Percentiles rank a stretch among this genome's conserved stretches.
Conservation (phyloP, 2,888 invertebrate genomes). For the Lasius platythorax region DNA sequence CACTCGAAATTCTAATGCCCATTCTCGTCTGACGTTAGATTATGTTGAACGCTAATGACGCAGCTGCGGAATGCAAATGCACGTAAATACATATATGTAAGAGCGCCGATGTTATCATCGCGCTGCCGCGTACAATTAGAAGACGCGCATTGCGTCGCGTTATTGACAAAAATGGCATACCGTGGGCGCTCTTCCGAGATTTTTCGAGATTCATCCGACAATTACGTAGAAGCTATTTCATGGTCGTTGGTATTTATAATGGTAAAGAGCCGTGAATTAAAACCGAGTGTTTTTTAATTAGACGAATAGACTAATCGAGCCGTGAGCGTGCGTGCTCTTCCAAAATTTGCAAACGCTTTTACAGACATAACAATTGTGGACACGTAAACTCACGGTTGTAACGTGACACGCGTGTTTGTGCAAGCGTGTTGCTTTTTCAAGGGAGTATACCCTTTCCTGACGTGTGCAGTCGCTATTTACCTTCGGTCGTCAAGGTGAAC, state of each 20-base stretch:
- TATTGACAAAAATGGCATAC: conserved; percentile 69
- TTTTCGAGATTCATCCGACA: conserved; percentile 57
- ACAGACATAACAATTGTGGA: conserved; percentile 49
- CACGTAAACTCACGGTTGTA: conserved; percentile 46
- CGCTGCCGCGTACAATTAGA: conserved; percentile 62
- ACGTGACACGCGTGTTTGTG: conserved; percentile 58
- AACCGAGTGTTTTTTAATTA: not conserved
- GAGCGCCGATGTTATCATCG: conserved; percentile 48
- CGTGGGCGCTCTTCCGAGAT: conserved; percentile 64
- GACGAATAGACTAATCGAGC: not conserved
- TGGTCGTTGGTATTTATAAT: not conserved
- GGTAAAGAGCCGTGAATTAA: not conserved
- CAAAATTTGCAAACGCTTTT: not conserved
- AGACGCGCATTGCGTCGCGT: conserved; percentile 32
- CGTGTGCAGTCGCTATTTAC: conserved; percentile 70
- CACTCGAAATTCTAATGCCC: conserved; percentile 73
- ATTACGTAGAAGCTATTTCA: conserved; percentile 11
- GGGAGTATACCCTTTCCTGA: conserved; percentile 73
- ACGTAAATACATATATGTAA: conserved; percentile 27
- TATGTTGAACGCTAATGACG: conserved; percentile 64
- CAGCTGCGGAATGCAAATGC: conserved; percentile 70
- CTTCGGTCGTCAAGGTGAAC: conserved; percentile 82
- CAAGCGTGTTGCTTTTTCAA: conserved; percentile 73
- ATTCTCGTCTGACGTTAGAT: conserved; percentile 65
- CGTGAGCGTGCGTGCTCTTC: not conserved